Evolutionary conservation across 2,888 invertebrate genomes (phyloP), one percentile per base, ranked within the genome.

Genomic region (Rhyacophila evoluta): DNA sequence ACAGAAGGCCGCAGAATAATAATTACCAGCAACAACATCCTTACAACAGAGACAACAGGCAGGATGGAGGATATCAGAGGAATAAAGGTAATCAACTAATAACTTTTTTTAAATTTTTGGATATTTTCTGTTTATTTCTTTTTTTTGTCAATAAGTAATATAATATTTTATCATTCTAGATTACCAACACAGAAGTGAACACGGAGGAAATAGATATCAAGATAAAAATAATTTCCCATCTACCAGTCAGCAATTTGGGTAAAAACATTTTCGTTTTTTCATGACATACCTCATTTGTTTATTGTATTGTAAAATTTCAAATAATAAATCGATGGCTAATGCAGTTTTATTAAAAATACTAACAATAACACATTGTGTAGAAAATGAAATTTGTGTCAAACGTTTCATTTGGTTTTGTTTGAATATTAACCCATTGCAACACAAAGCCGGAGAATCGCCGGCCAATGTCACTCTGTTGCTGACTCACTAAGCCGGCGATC

Each of bases 171-270:
- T 15, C 33, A 19, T 73, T 77, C 37, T 12, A 79, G 79, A 79
- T 70, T 79, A 73, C 41, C 72, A 72, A 67, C 27, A 28, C 25
- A 76, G 76, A 76, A 79, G 71, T 79, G 79, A 79, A 3, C 74
- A 77, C 37, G 72, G 77, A 67, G 72, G 71, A 25, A 77, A 74
- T 69, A 79, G 74, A 71, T 77, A 55, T 37, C 79, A 79, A 70
- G 77, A 79, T 12, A 77, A 41, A 71, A 33, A 27, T 2, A 74
- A 77, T 10, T 77, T 71, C 33, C 55, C 55, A 19, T 69, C 72
- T 4, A 67, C 33, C 27, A 71, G 67, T 33, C 74, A 78, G 39
- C 74, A 78, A 25, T 72, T 39, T 37, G 67, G 28, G 78, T 78
- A 27, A 39, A n/a, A 28, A n/a, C 8, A 25, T 11, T 2, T 11